Conservation (phyloP, 2,113 vertebrate species). For the Perca flavescens region DNA sequence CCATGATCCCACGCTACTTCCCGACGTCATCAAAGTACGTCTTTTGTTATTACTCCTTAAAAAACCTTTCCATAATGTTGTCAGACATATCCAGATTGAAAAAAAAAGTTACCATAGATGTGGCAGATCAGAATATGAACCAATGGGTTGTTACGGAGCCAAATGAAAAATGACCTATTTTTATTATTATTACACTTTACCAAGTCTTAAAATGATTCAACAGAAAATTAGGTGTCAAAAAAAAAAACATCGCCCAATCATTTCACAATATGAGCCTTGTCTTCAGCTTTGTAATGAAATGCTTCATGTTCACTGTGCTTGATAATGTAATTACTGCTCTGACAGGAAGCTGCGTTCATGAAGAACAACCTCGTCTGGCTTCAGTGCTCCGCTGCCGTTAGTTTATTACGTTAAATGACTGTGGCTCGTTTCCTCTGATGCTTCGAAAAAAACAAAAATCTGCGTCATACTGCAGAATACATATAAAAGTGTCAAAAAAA, state of each 20-base stretch:
- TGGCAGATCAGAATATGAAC: too few relatives aligned
- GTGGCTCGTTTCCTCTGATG: neutral
- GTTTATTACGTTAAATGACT: neutral
- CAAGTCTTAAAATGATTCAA: neutral
- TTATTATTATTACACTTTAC: too few relatives aligned
- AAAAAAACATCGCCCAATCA: neutral
- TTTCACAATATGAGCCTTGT: slow-evolving; percentile 30
- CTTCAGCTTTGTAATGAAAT: neutral
- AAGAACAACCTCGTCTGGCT: slow-evolving; percentile 26
- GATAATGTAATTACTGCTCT: slow-evolving; percentile 26
- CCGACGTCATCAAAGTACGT: too few relatives aligned
- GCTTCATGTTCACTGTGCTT: neutral
- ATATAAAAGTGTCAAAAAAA: neutral
- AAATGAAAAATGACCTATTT: too few relatives aligned
- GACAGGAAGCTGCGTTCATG: slow-evolving; percentile 19
- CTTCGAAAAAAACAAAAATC: neutral
- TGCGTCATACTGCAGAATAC: neutral
- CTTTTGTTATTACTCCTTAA: too few relatives aligned
- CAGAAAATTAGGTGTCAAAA: neutral
- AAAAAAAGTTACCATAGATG: too few relatives aligned
- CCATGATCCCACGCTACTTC: too few relatives aligned
- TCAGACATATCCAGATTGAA: too few relatives aligned
- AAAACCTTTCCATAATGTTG: too few relatives aligned
- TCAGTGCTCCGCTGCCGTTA: neutral
- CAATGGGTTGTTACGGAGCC: too few relatives aligned